These are phyloP conservation scores for Eonycteris spelaea DNA, from an alignment of 2,113 vertebrate species.

Conservation along the genomic window DNA sequence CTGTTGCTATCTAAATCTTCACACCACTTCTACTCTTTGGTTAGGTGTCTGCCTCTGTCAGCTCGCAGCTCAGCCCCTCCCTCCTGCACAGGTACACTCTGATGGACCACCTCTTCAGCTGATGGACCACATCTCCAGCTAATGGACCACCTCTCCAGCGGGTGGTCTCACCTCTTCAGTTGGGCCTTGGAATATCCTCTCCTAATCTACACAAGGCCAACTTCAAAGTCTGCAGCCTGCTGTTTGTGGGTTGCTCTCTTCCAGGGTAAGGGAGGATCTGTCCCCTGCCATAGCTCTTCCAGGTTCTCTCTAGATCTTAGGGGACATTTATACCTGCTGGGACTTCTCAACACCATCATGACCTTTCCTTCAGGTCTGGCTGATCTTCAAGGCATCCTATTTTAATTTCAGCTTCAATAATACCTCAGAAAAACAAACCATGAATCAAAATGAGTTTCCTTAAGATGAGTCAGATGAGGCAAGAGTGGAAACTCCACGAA, in stretches of 20 bases:
- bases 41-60: background rate
- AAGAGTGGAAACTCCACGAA: background rate
- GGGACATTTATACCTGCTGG: background rate
- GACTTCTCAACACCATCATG: background rate
- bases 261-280: background rate
- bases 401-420: conserved; percentile 22
- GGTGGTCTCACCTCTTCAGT: background rate
- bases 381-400: background rate
- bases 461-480: background rate
- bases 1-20: background rate
- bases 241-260: background rate
- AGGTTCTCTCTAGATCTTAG: background rate
- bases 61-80: background rate
- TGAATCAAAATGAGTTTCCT: background rate
- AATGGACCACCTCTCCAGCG: background rate
- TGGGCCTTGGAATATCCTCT: background rate
- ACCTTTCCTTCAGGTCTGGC: background rate
- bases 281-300: background rate
- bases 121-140: background rate
- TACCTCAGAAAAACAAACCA: background rate
- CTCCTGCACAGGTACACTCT: background rate
- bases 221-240: background rate
- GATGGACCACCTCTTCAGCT: background rate
- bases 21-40: background rate
- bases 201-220: background rate